A percentile compares a stretch with the other conserved stretches of the same genome.
These are phyloP conservation scores for Brachyopa scutellaris DNA, from an alignment of 2,888 invertebrate species.

Conservation along the genomic window DNA sequence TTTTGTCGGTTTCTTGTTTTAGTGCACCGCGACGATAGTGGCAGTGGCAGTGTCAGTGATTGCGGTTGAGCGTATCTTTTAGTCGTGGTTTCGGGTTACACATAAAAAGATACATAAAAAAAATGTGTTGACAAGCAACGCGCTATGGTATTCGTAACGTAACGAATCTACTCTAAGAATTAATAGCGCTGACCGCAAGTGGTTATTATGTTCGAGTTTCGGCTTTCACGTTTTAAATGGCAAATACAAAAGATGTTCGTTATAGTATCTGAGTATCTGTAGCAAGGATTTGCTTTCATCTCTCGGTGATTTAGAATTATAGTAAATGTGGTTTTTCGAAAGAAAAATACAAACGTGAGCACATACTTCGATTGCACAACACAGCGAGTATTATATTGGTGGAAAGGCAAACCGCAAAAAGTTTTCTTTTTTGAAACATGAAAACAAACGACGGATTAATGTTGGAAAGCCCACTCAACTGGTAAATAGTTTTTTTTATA, in stretches of 20 bases:
- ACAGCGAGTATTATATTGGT: slow-evolving; percentile 6
- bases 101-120: slow-evolving; percentile 19
- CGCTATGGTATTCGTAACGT: slow-evolving; percentile 32
- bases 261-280: slow-evolving; percentile 14
- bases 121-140: slow-evolving; percentile 26
- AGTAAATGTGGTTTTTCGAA: slow-evolving; percentile 41
- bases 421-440: slow-evolving; percentile 62
- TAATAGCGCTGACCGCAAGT: slow-evolving; percentile 67
- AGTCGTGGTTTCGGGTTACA: slow-evolving; percentile 48
- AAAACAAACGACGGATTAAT: slow-evolving; percentile 74
- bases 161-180: slow-evolving; percentile 52
- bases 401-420: slow-evolving; percentile 23
- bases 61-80: slow-evolving; percentile 36
- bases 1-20: too few relatives aligned
- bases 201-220: slow-evolving; percentile 32
- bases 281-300: slow-evolving; percentile 17
- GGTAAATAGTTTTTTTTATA: slow-evolving; percentile 68
- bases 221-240: not conserved
- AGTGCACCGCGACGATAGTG: slow-evolving; percentile 39
- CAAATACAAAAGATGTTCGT: slow-evolving; percentile 27
- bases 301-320: slow-evolving; percentile 28
- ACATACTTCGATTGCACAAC: slow-evolving; percentile 49
- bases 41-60: slow-evolving; percentile 38
- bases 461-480: slow-evolving; percentile 73
- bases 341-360: slow-evolving; percentile 43